Conservation (phyloP, 2,888 invertebrate genomes). For the Plebejus melissa region DNA sequence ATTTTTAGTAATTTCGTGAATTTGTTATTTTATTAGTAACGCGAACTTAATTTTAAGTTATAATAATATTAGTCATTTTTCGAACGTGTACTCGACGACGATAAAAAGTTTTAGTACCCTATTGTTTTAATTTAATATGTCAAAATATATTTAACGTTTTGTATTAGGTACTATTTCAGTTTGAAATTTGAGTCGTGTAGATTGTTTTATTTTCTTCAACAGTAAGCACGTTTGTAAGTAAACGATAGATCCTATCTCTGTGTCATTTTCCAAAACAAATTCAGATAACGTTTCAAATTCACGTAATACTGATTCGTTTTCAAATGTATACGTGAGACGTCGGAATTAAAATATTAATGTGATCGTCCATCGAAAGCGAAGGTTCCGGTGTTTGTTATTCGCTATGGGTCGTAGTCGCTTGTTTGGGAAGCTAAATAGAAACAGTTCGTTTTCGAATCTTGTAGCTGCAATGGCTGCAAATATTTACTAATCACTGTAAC, state of each 20-base stretch:
- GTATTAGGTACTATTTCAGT: conserved; percentile 1
- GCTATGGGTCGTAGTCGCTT: conserved; percentile 56
- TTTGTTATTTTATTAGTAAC: background rate
- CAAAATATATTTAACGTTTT: background rate
- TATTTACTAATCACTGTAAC: background rate
- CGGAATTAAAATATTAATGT: conserved; percentile 52
- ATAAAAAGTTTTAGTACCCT: background rate
- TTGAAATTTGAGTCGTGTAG: background rate
- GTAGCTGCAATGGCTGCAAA: background rate
- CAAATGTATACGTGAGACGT: conserved; percentile 43
- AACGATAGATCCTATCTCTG: background rate
- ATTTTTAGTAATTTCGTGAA: background rate
- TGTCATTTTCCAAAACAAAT: conserved; percentile 1
- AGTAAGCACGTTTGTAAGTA: background rate
- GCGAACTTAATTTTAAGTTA: background rate
- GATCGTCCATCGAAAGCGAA: conserved; percentile 70
- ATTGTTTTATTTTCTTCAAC: background rate
- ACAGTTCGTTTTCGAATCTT: conserved; percentile 20
- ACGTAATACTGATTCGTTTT: conserved; percentile 42
- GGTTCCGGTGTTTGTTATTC: conserved; percentile 71
- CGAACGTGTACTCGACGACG: background rate
- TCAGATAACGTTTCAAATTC: conserved; percentile 10
- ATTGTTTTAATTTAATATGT: background rate
- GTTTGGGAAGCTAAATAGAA: conserved; percentile 51
- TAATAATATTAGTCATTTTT: background rate